phyloP scores from a whole-genome alignment of 2,797 vertebrate species.

The Acipenser transmontanus region DNA sequence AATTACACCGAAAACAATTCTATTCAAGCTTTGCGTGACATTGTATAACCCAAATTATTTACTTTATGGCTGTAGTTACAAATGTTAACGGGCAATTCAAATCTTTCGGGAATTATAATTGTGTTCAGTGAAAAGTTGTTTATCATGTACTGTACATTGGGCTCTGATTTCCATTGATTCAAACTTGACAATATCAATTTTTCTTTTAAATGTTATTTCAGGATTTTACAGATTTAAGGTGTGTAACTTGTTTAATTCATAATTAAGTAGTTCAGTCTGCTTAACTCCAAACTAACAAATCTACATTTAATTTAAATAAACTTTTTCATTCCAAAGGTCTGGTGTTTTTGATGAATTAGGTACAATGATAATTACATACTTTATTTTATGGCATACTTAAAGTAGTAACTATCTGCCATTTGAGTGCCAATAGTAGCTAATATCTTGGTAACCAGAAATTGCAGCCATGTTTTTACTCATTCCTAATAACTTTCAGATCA shows the following conservation, averaged over 20 bases:
- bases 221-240: slow-evolving; percentile 27
- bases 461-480: no score
- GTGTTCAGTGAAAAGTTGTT: no score
- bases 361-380: slow-evolving; percentile 22
- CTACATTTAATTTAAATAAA: slow-evolving; percentile 22
- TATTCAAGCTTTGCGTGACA: no score
- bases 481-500: no score
- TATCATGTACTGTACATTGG: no score
- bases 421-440: background rate
- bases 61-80: no score
- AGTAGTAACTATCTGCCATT: slow-evolving; percentile 28
- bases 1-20: no score
- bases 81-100: no score
- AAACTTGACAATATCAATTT: slow-evolving; percentile 33
- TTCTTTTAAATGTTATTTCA: slow-evolving; percentile 30
- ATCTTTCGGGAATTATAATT: no score
- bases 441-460: no score
- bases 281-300: slow-evolving; percentile 24
- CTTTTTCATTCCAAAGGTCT: slow-evolving; percentile 27
- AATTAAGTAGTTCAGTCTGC: slow-evolving; percentile 26
- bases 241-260: slow-evolving; percentile 33
- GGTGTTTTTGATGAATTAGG: slow-evolving; percentile 22
- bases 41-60: no score
- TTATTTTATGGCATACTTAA: slow-evolving; percentile 19
- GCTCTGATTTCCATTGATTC: slow-evolving; percentile 11